Base-by-base conservation (phyloP, 1,140 invertebrate genomes). In the Portunus trituberculatus region DNA sequence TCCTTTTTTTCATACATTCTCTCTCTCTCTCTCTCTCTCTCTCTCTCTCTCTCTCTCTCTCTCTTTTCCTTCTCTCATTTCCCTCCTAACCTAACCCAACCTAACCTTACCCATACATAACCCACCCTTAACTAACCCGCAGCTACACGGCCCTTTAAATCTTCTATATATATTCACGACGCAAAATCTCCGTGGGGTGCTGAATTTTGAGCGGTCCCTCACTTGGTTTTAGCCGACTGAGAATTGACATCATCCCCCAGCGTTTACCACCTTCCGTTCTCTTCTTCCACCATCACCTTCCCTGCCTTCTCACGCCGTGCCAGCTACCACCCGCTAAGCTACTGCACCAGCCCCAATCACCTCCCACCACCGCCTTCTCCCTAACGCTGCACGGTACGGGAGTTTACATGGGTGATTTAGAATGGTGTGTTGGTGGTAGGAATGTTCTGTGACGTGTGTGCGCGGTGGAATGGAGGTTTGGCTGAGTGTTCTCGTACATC, bases 221-320 rank as follows among this genome's bases (percentile, higher is more conserved):
- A 31, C 91, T 88, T 92, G 91, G 91, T 95, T 95, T 93, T 93
- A 95, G 94, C 91, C 82, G 86, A 93, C 89, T 95, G 94, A 95
- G 94, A 95, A 95, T 95, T 92, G 94, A 95, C 94, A 95, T 95
- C 94, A 95, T 95, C 94, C 52, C 84, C 48, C 88, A 2, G 84
- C 94, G 94, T 95, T 95, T 59, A 95, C 91, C 91, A 48, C 94
- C 94, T 95, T 95, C 94, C 94, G 94, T 91, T 67, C 94, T 95
- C 94, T 95, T 95, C 94, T 95, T 95, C 91, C 94, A 46, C 94
- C 87, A 88, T 84, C 94, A 91, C 94, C 94, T 95, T 95, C 45
- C 76, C 90, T 95, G 94, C 94, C 86, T 48, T 82, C 90, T 7
- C 31, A 7, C 52, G 3, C 48, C 82, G 28, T 91, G 76, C 94